These are phyloP conservation scores for Entomyzon cyanotis DNA, from an alignment of 2,113 vertebrate genomes.

Conservation along the genomic window DNA sequence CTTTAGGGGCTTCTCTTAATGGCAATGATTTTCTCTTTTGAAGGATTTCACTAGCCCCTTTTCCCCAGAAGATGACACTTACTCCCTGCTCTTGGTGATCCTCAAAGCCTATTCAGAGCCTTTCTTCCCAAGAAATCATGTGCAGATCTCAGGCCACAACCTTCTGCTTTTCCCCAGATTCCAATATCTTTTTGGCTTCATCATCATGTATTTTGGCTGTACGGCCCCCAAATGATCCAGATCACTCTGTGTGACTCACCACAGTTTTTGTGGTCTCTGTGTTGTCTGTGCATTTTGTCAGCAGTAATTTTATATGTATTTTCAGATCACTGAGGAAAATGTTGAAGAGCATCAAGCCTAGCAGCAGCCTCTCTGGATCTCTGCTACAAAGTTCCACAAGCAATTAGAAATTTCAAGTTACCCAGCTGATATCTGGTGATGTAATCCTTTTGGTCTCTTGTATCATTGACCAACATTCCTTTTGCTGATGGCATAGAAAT, in stretches of 20 bases:
- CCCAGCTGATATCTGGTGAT: not conserved
- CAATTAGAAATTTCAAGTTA: not conserved
- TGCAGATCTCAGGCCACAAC: not conserved
- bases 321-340: not conserved
- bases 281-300: not conserved
- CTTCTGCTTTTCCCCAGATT: not conserved
- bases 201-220: not conserved
- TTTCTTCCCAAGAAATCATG: not conserved
- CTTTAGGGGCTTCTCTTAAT: not conserved
- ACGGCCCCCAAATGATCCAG: rapidly evolving
- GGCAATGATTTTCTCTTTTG: not conserved
- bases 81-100: not conserved
- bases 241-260: too few relatives aligned
- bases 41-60: not conserved
- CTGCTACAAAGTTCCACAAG: not conserved
- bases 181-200: not conserved
- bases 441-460: not conserved
- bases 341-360: not conserved
- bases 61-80: not conserved
- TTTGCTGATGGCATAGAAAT: not conserved
- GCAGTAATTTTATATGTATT: not conserved
- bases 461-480: not conserved
- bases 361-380: not conserved
- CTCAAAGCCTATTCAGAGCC: not conserved
- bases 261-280: not conserved